These are phyloP conservation scores for Fundulus diaphanus DNA, from an alignment of 2,797 vertebrate genomes.

Conservation along the genomic window DNA sequence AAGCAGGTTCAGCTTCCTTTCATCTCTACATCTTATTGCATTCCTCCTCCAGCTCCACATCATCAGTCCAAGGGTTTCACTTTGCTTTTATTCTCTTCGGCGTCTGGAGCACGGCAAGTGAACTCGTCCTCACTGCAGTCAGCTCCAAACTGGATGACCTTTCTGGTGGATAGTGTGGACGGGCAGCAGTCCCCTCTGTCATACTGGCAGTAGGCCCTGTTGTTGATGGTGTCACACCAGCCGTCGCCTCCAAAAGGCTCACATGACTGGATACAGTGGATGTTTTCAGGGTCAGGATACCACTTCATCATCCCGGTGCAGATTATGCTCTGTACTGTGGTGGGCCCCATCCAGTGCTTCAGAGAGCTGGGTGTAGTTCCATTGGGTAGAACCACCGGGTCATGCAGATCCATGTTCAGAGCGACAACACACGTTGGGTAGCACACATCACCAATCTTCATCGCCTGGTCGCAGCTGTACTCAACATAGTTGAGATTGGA, in stretches of 20 bases:
- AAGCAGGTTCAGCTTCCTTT: conserved; percentile 44
- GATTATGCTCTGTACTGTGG: conserved; percentile 88
- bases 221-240: conserved; percentile 99
- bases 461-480: conserved; percentile 90
- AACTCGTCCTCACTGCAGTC: conserved; percentile 95
- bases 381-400: conserved; percentile 87
- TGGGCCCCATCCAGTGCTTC: conserved; percentile 90
- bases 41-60: conserved; percentile 49
- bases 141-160: conserved; percentile 96
- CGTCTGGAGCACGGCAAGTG: conserved; percentile 92
- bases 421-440: conserved; percentile 85
- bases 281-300: conserved; percentile 87
- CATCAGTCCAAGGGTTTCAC: conserved; percentile 47
- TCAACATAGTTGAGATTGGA: conserved; percentile 85
- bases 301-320: conserved; percentile 92
- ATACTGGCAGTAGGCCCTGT: conserved; percentile 95
- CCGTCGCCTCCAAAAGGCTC: conserved; percentile 97
- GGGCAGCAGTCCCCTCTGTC: conserved; percentile 98
- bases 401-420: conserved; percentile 80
- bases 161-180: conserved; percentile 93
- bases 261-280: conserved; percentile 94
- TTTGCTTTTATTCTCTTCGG: conserved; percentile 91
- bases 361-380: conserved; percentile 85
- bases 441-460: conserved; percentile 90
- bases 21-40: conserved; percentile 52